These are phyloP conservation scores for Hydropotes inermis DNA, from an alignment of 2,113 vertebrate species.

Conservation along the genomic window DNA sequence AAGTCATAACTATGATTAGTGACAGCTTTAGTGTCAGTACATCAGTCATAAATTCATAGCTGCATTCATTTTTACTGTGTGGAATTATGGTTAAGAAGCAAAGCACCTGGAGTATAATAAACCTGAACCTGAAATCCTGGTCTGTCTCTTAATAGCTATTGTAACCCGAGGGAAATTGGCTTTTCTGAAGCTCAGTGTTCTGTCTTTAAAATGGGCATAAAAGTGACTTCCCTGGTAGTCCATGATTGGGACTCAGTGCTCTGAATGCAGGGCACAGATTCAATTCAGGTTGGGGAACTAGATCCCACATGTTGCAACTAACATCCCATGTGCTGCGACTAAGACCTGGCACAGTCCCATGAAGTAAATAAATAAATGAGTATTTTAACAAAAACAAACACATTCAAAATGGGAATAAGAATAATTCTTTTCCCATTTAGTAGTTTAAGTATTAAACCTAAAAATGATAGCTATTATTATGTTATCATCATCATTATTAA, in stretches of 20 bases:
- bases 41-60: not conserved
- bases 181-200: not conserved
- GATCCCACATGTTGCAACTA: not conserved
- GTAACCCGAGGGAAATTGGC: not conserved
- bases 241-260: not conserved
- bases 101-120: not conserved
- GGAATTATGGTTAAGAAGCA: not conserved
- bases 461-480: not conserved
- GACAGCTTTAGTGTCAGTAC: not conserved
- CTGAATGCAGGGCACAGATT: not conserved
- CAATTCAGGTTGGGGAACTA: not conserved
- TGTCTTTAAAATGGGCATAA: not conserved
- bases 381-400: not conserved
- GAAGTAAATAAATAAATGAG: not conserved
- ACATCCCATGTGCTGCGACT: not conserved
- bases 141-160: not conserved
- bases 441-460: not conserved
- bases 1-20: slow-evolving; percentile 19
- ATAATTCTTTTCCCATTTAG: not conserved
- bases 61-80: not conserved
- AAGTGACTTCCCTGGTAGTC: not conserved
- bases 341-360: not conserved
- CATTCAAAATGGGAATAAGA: not conserved
- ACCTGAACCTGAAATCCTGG: not conserved
- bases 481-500: not conserved